Base-by-base conservation (phyloP, 2,113 vertebrate species). In the Aptenodytes patagonicus region DNA sequence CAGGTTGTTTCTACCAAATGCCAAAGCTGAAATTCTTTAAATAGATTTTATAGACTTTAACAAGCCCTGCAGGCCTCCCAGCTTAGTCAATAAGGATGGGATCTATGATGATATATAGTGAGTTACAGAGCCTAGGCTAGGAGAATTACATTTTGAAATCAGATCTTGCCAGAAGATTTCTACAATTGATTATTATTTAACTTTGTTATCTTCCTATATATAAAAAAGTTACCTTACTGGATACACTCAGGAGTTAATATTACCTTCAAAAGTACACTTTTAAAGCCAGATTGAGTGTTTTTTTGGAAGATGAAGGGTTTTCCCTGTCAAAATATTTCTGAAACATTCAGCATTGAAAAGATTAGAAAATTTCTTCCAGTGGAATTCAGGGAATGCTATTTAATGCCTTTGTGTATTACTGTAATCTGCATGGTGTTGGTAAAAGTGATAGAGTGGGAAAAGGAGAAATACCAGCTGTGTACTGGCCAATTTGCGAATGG, bases 131-230 rank as follows among this genome's bases (percentile, higher is more conserved):
- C 26, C 54, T 51, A 34, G 85, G 19, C 88, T 60, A 44, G 76
- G 64, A 89, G 61, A 96, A 95, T 90, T 92, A 64, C 11, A 60
- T 94, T 95, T 92, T n/a, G 9, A 87, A 94, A 87, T 92, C 64
- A 86, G 42, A 89, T 80, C 72, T 90, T 89, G 68, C 64, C 68
- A 87, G 76, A 87, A 87, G 64, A 83, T 81, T 90, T 86, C 60
- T 84, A 52, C 57, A 89, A 89, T 75, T 92, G 55, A 88, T 94
- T 90, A 80, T 51, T 91, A 90, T 89, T 90, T 95, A 83, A 92
- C 52, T 92, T 83, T 46, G 10, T 93, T 95, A 66, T 76, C 57
- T 94, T 72, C 26, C 38, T 70, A 83, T 68, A 36, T 66, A 83
- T 91, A 77, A 61, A 76, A 80, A 91, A 54, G 11, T 4, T 78